Evolutionary conservation across 2,888 invertebrate species (phyloP).

Genomic region (Brenthis hecate): DNA sequence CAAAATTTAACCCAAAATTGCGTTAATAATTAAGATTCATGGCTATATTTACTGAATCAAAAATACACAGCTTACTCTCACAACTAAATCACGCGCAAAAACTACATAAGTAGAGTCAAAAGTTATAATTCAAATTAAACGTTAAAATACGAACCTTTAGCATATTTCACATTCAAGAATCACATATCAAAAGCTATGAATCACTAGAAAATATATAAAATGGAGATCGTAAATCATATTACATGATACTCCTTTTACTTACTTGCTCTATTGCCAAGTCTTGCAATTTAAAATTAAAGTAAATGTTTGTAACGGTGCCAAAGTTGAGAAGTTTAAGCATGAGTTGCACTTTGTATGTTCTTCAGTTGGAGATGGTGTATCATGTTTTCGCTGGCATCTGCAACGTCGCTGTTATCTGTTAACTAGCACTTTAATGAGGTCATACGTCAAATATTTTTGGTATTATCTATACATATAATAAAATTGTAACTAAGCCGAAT

Average conservation of each 20-base stretch:
- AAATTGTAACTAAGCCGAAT: no score
- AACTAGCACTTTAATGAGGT: slow-evolving; percentile 21
- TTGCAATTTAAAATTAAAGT: slow-evolving; percentile 39
- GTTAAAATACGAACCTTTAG: slow-evolving; percentile 15
- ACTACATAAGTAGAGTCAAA: background rate
- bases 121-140: slow-evolving; percentile 13
- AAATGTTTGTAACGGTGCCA: slow-evolving; percentile 39
- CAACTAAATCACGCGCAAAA: no score
- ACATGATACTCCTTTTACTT: slow-evolving; percentile 33
- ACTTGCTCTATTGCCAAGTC: slow-evolving; percentile 38
- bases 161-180: slow-evolving; percentile 25
- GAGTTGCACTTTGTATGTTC: slow-evolving; percentile 26
- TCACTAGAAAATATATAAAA: slow-evolving; percentile 36
- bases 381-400: slow-evolving; percentile 25
- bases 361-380: slow-evolving; percentile 10
- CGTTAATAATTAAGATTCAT: no score
- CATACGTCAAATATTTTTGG: background rate
- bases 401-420: slow-evolving; percentile 15
- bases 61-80: no score
- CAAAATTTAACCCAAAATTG: no score
- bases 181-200: slow-evolving; percentile 30
- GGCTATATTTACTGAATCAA: no score
- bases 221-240: slow-evolving; percentile 34
- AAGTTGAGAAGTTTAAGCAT: slow-evolving; percentile 32
- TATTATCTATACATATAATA: no score